These are phyloP conservation scores for Athalia circularis DNA, from an alignment of 2,888 invertebrate genomes.

Conservation along the genomic window DNA sequence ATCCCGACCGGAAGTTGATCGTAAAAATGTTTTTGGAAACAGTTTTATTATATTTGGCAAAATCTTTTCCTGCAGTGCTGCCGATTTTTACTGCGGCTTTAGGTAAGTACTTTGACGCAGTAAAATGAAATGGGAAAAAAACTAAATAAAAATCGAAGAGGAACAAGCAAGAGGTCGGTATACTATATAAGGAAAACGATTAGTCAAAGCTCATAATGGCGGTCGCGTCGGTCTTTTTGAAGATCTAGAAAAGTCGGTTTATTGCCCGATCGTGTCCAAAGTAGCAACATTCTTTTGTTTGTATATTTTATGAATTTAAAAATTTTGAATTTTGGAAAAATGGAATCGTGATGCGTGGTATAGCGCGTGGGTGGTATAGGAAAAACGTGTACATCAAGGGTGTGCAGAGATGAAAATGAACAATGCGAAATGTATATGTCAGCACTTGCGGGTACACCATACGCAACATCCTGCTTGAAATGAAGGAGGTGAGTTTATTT, in stretches of 20 bases:
- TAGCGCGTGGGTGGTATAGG: too few relatives aligned
- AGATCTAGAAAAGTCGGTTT: not conserved
- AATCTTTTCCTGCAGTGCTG: conserved; percentile 5
- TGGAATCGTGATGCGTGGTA: too few relatives aligned
- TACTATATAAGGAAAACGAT: conserved; percentile 67
- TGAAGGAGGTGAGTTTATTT: not conserved
- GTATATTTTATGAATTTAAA: too few relatives aligned
- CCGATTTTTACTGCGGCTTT: conserved; percentile 12
- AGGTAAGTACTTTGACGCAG: not conserved
- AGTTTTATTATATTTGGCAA: not conserved
- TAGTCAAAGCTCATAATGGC: conserved; percentile 65
- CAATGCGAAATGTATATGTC: not conserved
- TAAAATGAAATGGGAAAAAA: too few relatives aligned
- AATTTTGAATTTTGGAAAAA: too few relatives aligned
- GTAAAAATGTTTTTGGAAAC: not conserved
- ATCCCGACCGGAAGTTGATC: conserved; percentile 1
- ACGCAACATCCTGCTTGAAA: conserved; percentile 15
- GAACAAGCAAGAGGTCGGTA: too few relatives aligned
- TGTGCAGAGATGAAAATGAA: not conserved
- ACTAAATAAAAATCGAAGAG: too few relatives aligned
- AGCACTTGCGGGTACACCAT: not conserved
- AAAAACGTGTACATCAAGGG: too few relatives aligned
- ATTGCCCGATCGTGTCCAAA: conserved; percentile 1
- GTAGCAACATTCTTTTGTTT: too few relatives aligned
- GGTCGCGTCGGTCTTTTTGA: conserved; percentile 18